Evolutionary conservation across 2,888 invertebrate species (phyloP), one percentile per base, ranked within the genome.

Genomic region (Thecocarcelia acutangulata): DNA sequence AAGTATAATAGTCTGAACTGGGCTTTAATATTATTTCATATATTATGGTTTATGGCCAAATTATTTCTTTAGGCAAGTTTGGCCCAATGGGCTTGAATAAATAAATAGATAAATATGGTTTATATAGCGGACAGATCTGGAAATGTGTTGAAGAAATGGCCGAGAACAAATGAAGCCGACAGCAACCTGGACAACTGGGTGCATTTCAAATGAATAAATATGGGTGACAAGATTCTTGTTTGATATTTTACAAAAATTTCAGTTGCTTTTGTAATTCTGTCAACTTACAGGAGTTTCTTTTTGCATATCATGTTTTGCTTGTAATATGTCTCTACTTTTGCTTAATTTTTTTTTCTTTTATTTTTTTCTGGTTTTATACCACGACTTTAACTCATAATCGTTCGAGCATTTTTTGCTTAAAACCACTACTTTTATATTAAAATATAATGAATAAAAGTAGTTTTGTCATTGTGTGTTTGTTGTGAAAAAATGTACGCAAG

Each of bases 371-470:
- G n/a, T n/a, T n/a, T n/a, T n/a, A n/a, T 37, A 21, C 3, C 28
- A 56, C 40, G 48, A 21, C 4, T 63, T 33, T 28, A 48, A 17
- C 66, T 74, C 50, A 42, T 66, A 77, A 77, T 48, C 72, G 40
- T 54, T 21, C 46, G 46, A 70, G 42, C 13, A 59, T 59, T 52
- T 63, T 58, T 40, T 19, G 42, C 42, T n/a, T 40, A 58, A 78
- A 78, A 66, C 64, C 70, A 64, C 70, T 64, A 19, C 15, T 64
- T 69, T 78, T 40, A 40, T 52, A 54, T 58, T 46, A 33, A 19
- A 70, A 66, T 61, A 42, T 56, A 78, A 82, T 82, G 56, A 74
- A 82, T n/a, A 82, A 70, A 66, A 50, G n/a, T 37, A 58, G 58
- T 59, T 66, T 40, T 68, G 58, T 64, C 54, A 64, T n/a, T 54